Conservation (phyloP, 2,888 invertebrate genomes). For the Lasioglossum calceatum region DNA sequence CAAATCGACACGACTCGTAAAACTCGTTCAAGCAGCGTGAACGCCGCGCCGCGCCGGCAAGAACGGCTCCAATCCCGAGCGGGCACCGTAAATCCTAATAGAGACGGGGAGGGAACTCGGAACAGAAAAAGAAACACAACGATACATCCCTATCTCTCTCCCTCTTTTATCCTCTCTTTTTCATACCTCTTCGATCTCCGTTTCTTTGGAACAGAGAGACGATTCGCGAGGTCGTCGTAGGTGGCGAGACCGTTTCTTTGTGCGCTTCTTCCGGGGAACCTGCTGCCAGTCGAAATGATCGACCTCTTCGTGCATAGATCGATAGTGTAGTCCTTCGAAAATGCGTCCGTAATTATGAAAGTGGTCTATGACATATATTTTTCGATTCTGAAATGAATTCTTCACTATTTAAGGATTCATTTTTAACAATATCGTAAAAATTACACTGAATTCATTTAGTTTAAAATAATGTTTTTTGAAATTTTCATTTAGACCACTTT, state of each 20-base stretch:
- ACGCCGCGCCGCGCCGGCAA: conserved; percentile 47
- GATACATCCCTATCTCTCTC: neutral
- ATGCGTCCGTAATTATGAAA: too few relatives aligned
- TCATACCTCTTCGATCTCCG: neutral
- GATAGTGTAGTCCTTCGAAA: neutral
- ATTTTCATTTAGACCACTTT: too few relatives aligned
- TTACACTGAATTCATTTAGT: too few relatives aligned
- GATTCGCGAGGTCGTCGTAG: conserved; percentile 61
- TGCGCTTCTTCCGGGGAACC: conserved; percentile 40
- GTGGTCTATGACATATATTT: too few relatives aligned
- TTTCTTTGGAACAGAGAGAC: neutral
- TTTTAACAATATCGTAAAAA: too few relatives aligned
- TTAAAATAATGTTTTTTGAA: too few relatives aligned
- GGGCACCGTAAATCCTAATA: conserved; percentile 64
- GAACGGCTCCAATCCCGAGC: conserved; percentile 47
- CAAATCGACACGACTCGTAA: conserved; percentile 74
- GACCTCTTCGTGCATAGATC: neutral
- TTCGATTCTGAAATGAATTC: too few relatives aligned
- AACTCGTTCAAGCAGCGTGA: conserved; percentile 65
- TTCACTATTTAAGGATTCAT: too few relatives aligned
- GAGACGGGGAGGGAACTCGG: conserved; percentile 23
- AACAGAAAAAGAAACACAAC: neutral
- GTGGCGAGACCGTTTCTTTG: conserved; percentile 71
- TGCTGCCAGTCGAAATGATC: neutral
- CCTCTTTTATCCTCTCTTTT: neutral